These are phyloP conservation scores for Myotis planiceps DNA, from an alignment of 2,797 vertebrate species.

Conservation along the genomic window DNA sequence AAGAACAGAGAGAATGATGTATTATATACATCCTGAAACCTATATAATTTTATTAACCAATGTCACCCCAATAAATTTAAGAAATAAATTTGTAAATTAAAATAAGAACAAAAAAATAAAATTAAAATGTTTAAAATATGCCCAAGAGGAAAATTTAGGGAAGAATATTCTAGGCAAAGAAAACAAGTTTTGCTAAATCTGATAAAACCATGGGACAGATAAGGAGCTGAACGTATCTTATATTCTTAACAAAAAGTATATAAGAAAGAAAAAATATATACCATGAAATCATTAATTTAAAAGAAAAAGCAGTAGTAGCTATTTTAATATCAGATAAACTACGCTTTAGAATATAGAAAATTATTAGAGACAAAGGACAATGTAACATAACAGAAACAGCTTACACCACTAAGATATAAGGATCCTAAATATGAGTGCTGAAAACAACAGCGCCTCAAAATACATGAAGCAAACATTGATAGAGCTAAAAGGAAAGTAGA, in stretches of 20 bases:
- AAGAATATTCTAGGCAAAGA: neutral
- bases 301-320: neutral
- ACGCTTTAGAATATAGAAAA: neutral
- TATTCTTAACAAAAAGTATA: neutral
- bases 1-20: neutral
- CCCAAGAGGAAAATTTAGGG: neutral
- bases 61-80: neutral
- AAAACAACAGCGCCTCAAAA: neutral
- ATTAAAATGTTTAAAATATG: slow-evolving; percentile 26
- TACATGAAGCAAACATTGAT: neutral
- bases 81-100: neutral
- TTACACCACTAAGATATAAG: neutral
- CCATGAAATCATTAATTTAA: neutral
- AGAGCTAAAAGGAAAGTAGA: neutral
- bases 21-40: neutral
- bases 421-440: neutral
- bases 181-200: neutral
- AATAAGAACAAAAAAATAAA: neutral
- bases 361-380: neutral
- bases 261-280: neutral
- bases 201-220: fast-evolving
- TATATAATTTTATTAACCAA: neutral
- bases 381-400: neutral
- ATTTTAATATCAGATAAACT: neutral
- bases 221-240: neutral